Evolutionary conservation across 2,888 invertebrate species (phyloP).

Genomic region (Stenichneumon culpator): DNA sequence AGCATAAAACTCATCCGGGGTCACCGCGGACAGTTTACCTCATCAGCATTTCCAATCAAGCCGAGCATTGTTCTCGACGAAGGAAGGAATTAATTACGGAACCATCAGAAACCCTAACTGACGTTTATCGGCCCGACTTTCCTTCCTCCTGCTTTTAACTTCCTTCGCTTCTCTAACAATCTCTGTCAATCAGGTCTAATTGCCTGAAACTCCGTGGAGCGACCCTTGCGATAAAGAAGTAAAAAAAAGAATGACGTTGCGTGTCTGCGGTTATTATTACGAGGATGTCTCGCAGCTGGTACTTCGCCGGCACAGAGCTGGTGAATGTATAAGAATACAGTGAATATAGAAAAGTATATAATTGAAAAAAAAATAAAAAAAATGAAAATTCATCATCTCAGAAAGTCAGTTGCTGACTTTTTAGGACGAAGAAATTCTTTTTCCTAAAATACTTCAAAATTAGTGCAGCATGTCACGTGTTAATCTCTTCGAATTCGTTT

Average conservation of each 20-base stretch:
- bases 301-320: constrained; percentile 15
- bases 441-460: background rate
- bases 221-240: background rate
- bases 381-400: no score
- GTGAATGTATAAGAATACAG: background rate
- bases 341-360: background rate
- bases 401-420: no score
- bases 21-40: background rate
- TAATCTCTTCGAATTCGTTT: background rate
- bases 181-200: constrained; percentile 60
- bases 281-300: constrained; percentile 13
- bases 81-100: constrained; percentile 47
- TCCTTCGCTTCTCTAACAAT: constrained; percentile 38
- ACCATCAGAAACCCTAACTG: constrained; percentile 45
- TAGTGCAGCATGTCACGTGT: background rate
- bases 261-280: constrained; percentile 46
- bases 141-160: constrained; percentile 17
- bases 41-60: constrained; percentile 49
- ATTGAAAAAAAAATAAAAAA: no score
- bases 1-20: constrained; percentile 10
- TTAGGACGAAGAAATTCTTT: no score
- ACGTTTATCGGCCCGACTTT: constrained; percentile 41
- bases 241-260: constrained; percentile 2
- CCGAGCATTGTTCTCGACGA: constrained; percentile 17
- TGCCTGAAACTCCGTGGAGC: constrained; percentile 30